phyloP scores from a whole-genome alignment of 2,113 vertebrate species.

The Opisthocomus hoazin region DNA sequence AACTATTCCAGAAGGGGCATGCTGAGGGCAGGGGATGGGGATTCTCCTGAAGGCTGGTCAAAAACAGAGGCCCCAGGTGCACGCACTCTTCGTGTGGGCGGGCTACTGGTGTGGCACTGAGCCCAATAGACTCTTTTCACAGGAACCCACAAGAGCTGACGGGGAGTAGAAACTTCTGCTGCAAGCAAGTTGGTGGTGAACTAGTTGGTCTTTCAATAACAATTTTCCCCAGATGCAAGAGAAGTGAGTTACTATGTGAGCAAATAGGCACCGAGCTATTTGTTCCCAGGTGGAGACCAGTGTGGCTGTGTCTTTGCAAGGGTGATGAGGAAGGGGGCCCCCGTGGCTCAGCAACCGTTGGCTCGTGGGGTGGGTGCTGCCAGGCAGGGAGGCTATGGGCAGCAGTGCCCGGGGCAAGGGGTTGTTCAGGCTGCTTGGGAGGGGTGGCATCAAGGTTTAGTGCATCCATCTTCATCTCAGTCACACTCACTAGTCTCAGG shows the following conservation, averaged over 20 bases:
- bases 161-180: background rate
- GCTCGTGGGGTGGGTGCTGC: background rate
- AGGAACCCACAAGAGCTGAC: background rate
- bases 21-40: background rate
- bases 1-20: background rate
- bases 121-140: background rate
- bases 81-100: background rate
- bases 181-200: background rate
- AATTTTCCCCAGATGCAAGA: background rate
- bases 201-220: background rate
- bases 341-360: accelerated
- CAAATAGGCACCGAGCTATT: background rate
- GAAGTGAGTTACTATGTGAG: background rate
- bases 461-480: background rate
- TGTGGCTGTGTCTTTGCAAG: background rate
- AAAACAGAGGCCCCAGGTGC: background rate
- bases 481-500: background rate
- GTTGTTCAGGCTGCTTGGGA: background rate
- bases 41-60: background rate
- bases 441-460: background rate
- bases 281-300: background rate
- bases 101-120: background rate
- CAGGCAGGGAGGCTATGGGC: too few species aligned
- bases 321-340: too few species aligned
- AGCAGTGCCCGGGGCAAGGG: background rate